phyloP scores from a whole-genome alignment of 2,113 vertebrate species.

The Lethenteron reissneri region DNA sequence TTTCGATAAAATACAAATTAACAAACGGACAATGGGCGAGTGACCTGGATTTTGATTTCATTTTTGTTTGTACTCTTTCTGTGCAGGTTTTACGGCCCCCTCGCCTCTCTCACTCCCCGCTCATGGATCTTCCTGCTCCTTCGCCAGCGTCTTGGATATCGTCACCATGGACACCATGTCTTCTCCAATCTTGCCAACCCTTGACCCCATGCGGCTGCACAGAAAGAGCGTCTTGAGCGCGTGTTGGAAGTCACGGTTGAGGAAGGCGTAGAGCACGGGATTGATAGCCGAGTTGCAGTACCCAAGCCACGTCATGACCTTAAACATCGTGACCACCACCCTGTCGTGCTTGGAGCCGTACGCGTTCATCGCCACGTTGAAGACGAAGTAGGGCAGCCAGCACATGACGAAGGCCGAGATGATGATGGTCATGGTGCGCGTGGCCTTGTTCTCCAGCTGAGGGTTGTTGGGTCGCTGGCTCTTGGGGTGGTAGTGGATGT shows the following conservation, averaged over 20 bases:
- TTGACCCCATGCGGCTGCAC: constrained; percentile 16
- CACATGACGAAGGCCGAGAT: constrained; percentile 8
- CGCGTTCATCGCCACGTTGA: constrained; percentile 21
- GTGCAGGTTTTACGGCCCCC: no score
- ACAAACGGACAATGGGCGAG: no score
- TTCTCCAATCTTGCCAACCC: constrained; percentile 21
- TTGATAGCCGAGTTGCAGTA: constrained; percentile 8
- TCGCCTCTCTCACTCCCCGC: no score
- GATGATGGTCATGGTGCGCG: constrained; percentile 7
- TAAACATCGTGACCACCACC: constrained; percentile 18
- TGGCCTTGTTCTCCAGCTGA: constrained; percentile 8
- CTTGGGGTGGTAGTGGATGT: constrained; percentile 13
- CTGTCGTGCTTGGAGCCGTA: constrained; percentile 23
- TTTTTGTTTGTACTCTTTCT: no score
- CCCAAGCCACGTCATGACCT: constrained; percentile 20
- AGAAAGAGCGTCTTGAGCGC: constrained; percentile 1
- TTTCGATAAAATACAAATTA: no score
- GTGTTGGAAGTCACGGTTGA: constrained; percentile 7
- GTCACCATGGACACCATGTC: constrained; percentile 33
- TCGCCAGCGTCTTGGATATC: constrained; percentile 19
- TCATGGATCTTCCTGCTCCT: no score
- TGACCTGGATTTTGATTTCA: no score
- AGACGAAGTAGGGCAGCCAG: constrained; percentile 8
- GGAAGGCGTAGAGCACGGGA: constrained; percentile 6
- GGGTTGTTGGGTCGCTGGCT: constrained; percentile 20